Conservation (phyloP, 2,888 invertebrate genomes). For the Aphodius sticticus region DNA sequence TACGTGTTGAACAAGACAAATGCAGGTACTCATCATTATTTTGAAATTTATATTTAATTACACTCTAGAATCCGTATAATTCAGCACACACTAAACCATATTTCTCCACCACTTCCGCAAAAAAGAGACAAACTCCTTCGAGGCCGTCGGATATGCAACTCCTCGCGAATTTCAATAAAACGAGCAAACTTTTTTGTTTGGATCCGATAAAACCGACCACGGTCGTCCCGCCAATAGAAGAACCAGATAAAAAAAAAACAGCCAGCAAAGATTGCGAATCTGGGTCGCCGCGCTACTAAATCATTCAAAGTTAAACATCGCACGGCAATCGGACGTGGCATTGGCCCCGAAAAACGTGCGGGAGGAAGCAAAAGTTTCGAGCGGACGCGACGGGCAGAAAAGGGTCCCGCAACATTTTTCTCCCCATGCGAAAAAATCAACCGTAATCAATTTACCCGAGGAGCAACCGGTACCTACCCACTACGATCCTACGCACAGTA, state of each 20-base stretch:
- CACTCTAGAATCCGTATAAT: too few species aligned
- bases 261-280: background rate
- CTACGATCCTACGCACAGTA: background rate
- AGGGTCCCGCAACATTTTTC: constrained; percentile 4
- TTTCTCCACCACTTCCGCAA: too few species aligned
- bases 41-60: too few species aligned
- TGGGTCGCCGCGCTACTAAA: background rate
- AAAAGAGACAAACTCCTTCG: too few species aligned
- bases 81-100: too few species aligned
- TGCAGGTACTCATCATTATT: too few species aligned
- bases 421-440: constrained; percentile 4
- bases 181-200: background rate
- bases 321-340: background rate
- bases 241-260: background rate
- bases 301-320: constrained; percentile 4
- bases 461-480: constrained; percentile 4
- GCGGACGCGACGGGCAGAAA: background rate
- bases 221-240: background rate
- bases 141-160: background rate
- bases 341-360: background rate
- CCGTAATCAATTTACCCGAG: background rate
- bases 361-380: background rate
- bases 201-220: background rate
- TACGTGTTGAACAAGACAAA: too few species aligned
- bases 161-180: background rate